Evolutionary conservation across 2,888 invertebrate species (phyloP), one percentile per base, ranked within the genome.

Genomic region (Euproctis similis): DNA sequence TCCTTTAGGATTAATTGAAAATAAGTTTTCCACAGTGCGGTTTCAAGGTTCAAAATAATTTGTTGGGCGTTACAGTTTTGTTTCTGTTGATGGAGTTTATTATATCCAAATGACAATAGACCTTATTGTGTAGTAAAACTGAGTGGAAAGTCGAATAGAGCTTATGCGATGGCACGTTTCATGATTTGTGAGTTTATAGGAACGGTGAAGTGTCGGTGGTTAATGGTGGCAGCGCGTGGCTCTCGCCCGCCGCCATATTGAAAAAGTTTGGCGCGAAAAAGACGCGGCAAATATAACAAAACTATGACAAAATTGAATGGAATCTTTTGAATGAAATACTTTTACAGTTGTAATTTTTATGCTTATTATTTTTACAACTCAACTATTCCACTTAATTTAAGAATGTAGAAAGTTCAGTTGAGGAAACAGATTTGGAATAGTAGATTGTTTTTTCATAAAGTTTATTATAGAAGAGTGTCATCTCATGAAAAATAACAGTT

Each of bases 181-280:
- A 82, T 84, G 84, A 85, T 85, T 85, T 84, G 85, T 85, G 82
- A 84, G 84, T 84, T 85, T 84, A 82, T 82, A 81, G 78, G 76
- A 67, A 76, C 81, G 80, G 81, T 81, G 82, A 81, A 82, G 84
- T 82, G 81, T 74, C 77, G 78, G 78, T 74, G 80, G 77, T 80
- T 82, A 81, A 81, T 82, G 82, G 82, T 76, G 77, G 76, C 76
- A 71, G 72, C 70, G 80, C 72, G 74, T 70, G 73, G 77, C 77
- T 66, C 75, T 69, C 72, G 69, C 69, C 60, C 63, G 60, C 53
- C 73, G 82, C 81, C 82, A 82, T 82, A 82, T 82, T 84, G 82
- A 76, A 82, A 82, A 84, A 82, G 70, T 81, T 82, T 72, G 69
- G 69, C 73, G 78, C 72, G 74, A 72, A 77, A 80, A 76, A 68